Percentiles rank a stretch among this genome's conserved stretches.
Conservation (phyloP, 2,797 vertebrate species). For the Tokudaia tokunoshimensis region DNA sequence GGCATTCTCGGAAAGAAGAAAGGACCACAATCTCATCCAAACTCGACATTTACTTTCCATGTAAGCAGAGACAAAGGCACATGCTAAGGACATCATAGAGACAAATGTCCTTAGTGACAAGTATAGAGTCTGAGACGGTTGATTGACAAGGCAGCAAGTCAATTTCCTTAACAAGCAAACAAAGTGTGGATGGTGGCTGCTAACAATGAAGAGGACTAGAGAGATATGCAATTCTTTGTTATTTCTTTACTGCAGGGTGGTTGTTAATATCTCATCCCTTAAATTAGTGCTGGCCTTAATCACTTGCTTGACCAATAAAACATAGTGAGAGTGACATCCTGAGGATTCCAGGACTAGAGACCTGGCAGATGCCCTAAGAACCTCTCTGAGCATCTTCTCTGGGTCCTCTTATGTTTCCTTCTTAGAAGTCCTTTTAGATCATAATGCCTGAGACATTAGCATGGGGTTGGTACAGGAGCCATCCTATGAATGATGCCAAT, state of each 20-base stretch:
- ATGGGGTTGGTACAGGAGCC: background rate
- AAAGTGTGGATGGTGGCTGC: background rate
- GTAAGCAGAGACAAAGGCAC: background rate
- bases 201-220: slow-evolving; percentile 3
- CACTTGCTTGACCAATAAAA: slow-evolving; percentile 5
- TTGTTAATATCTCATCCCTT: background rate
- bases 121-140: background rate
- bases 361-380: background rate
- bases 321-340: background rate
- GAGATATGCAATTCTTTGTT: background rate
- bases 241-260: background rate
- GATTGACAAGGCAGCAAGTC: background rate
- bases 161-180: slow-evolving; percentile 43
- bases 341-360: background rate
- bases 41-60: background rate
- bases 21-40: background rate
- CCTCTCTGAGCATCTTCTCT: background rate
- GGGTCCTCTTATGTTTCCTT: background rate
- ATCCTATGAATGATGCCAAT: background rate
- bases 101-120: background rate
- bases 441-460: background rate
- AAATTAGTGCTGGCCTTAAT: background rate
- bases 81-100: background rate
- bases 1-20: background rate
- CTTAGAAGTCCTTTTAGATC: background rate